These are phyloP conservation scores for Micromys minutus DNA, from an alignment of 2,113 vertebrate genomes.

Conservation along the genomic window DNA sequence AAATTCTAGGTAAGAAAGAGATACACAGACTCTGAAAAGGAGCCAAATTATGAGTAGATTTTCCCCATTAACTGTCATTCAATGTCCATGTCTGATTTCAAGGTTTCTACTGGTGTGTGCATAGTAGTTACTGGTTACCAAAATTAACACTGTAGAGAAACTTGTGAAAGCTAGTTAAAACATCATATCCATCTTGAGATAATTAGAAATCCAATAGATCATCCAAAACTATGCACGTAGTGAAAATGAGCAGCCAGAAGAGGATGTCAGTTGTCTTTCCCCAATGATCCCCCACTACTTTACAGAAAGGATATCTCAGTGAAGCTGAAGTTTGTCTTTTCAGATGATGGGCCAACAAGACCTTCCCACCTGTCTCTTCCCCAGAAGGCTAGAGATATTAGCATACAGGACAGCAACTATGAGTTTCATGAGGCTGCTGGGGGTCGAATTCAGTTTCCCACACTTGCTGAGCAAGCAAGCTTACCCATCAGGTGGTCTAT, in stretches of 20 bases:
- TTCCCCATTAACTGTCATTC: constrained; percentile 15
- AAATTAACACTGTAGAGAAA: neutral
- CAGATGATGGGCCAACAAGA: neutral
- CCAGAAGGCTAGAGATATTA: neutral
- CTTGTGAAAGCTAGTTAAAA: constrained; percentile 11
- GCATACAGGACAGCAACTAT: neutral
- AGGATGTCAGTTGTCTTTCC: neutral
- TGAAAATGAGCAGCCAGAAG: neutral
- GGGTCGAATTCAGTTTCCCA: too few species aligned
- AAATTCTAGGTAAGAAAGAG: constrained; percentile 3
- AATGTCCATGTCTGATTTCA: constrained; percentile 55
- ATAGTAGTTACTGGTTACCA: constrained; percentile 52
- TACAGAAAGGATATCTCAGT: neutral
- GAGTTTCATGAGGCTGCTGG: neutral
- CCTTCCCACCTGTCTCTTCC: neutral
- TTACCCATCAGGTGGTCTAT: too few species aligned
- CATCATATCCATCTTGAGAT: constrained; percentile 38
- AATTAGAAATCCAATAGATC: constrained; percentile 39
- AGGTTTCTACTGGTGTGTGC: neutral
- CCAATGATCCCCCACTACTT: neutral
- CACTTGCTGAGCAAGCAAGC: neutral
- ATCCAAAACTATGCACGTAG: neutral
- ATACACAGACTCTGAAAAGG: neutral
- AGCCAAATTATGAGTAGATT: neutral
- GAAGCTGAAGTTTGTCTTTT: neutral